A percentile compares a stretch with the other conserved stretches of the same genome.
These are phyloP conservation scores for Galeruca laticollis DNA, from an alignment of 2,888 invertebrate genomes.

Conservation along the genomic window DNA sequence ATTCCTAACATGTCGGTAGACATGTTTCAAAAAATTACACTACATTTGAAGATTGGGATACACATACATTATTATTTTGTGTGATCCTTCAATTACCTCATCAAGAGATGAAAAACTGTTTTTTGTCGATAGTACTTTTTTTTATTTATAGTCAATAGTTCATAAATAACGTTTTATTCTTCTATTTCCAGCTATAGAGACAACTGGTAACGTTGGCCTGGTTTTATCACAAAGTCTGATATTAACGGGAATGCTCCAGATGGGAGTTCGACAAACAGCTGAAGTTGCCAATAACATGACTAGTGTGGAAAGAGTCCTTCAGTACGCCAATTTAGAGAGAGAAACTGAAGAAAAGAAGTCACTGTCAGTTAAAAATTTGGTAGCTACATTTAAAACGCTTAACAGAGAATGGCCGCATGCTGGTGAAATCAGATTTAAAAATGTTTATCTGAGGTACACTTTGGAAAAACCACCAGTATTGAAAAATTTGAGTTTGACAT, in stretches of 20 bases:
- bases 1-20: no score
- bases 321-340: constrained; percentile 80
- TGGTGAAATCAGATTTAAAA: constrained; percentile 72
- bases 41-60: no score
- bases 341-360: constrained; percentile 67
- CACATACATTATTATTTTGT: no score
- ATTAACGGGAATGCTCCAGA: constrained; percentile 83
- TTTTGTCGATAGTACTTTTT: no score
- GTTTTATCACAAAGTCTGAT: constrained; percentile 79
- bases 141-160: no score
- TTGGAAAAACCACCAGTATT: constrained; percentile 75
- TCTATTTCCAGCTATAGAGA: constrained; percentile 66
- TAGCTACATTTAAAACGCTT: constrained; percentile 63
- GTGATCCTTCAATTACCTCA: no score
- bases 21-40: no score
- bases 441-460: constrained; percentile 74
- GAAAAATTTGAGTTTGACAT: constrained; percentile 73
- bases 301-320: constrained; percentile 83
- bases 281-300: constrained; percentile 82
- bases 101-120: no score
- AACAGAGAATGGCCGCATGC: constrained; percentile 73
- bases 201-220: constrained; percentile 78
- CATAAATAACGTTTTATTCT: neutral
- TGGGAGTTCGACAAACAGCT: constrained; percentile 83
- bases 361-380: constrained; percentile 25